phyloP scores from a whole-genome alignment of 2,797 vertebrate species.

The Coregonus suidteri region DNA sequence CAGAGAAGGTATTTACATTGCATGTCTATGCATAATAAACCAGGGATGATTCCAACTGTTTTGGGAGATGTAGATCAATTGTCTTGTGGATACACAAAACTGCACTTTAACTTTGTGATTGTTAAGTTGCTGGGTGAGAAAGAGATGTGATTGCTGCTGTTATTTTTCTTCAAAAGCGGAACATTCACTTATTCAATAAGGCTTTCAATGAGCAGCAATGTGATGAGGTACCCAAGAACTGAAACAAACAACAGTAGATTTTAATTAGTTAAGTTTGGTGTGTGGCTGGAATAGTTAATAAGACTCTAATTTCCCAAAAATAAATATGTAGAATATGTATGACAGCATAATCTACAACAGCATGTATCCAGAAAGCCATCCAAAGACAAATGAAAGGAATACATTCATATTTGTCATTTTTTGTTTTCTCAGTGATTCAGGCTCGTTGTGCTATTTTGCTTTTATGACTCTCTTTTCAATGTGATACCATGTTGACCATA shows the following conservation, averaged over 20 bases:
- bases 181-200: constrained; percentile 14
- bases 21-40: too few species aligned
- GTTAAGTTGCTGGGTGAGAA: neutral
- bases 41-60: too few species aligned
- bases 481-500: neutral
- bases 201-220: constrained; percentile 10
- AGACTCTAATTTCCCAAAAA: constrained; percentile 8
- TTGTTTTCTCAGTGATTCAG: neutral
- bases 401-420: too few species aligned
- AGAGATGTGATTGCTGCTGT: neutral
- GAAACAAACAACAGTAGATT: constrained; percentile 42
- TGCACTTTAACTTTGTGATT: neutral
- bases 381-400: constrained; percentile 3
- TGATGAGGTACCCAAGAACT: constrained; percentile 20
- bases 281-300: constrained; percentile 21
- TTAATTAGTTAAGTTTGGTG: constrained; percentile 10
- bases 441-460: neutral
- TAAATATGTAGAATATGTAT: neutral
- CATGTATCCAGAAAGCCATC: neutral
- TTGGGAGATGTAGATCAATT: constrained; percentile 59
- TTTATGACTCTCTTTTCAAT: neutral
- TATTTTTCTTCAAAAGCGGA: constrained; percentile 17
- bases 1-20: neutral
- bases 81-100: neutral
- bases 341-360: neutral